Percentiles rank a stretch among this genome's conserved stretches.
These are phyloP conservation scores for Saturnia pavonia DNA, from an alignment of 2,888 invertebrate species.

Conservation along the genomic window DNA sequence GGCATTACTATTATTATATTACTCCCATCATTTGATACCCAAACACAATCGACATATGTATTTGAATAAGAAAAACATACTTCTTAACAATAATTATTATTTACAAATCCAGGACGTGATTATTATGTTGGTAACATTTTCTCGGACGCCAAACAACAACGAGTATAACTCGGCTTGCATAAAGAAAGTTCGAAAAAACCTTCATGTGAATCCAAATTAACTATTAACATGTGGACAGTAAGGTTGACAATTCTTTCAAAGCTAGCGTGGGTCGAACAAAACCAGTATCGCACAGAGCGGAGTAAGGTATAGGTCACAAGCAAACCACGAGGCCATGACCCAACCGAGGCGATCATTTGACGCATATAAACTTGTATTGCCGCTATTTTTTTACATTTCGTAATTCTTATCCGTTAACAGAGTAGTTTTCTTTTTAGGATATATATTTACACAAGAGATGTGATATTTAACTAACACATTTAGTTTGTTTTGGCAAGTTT, in stretches of 20 bases:
- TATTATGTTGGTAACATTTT: slow-evolving; percentile 38
- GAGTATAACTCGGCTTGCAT: slow-evolving; percentile 42
- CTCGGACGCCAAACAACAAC: slow-evolving; percentile 40
- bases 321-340: slow-evolving; percentile 54
- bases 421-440: slow-evolving; percentile 25
- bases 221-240: slow-evolving; percentile 40
- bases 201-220: slow-evolving; percentile 37
- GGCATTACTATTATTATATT: neutral
- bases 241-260: slow-evolving; percentile 44
- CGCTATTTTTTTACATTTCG: slow-evolving; percentile 50
- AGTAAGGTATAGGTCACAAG: slow-evolving; percentile 67
- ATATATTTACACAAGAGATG: slow-evolving; percentile 3
- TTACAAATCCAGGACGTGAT: neutral
- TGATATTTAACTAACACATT: slow-evolving; percentile 4
- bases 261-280: slow-evolving; percentile 44
- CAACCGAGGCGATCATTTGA: slow-evolving; percentile 52
- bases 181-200: slow-evolving; percentile 53
- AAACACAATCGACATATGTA: neutral
- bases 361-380: slow-evolving; percentile 46
- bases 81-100: neutral
- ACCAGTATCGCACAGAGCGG: slow-evolving; percentile 74
- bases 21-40: neutral
- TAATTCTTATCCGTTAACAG: slow-evolving; percentile 47
- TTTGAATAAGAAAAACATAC: neutral
- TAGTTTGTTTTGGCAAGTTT: neutral